A percentile compares a stretch with the other conserved stretches of the same genome.
Conservation (phyloP, 2,888 invertebrate species). For the Biston betularia region DNA sequence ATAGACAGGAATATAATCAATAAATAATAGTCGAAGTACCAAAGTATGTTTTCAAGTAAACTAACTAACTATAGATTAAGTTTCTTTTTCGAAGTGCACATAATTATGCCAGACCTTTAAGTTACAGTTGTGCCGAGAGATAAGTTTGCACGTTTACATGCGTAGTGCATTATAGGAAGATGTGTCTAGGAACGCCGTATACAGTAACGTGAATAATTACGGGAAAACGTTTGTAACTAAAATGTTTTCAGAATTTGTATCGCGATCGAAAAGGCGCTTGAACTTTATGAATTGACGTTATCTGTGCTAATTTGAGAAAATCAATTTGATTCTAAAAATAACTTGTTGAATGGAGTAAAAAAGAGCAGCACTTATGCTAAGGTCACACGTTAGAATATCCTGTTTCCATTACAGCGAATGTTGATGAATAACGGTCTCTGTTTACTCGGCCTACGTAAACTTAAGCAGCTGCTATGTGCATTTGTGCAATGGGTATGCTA, state of each 20-base stretch:
- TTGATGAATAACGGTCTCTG: constrained; percentile 54
- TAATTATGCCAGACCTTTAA: too few species aligned
- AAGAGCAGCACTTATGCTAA: neutral
- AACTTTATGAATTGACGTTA: neutral
- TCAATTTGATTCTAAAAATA: constrained; percentile 33
- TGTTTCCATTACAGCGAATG: constrained; percentile 53
- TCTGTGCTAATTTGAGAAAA: neutral
- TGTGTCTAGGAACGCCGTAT: too few species aligned
- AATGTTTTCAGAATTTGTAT: neutral
- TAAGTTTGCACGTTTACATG: too few species aligned
- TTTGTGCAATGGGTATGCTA: too few species aligned
- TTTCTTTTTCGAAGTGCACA: too few species aligned
- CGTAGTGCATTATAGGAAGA: too few species aligned
- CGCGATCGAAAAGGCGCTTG: neutral
- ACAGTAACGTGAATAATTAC: neutral
- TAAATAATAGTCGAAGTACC: too few species aligned
- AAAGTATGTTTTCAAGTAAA: too few species aligned
- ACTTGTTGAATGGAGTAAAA: neutral
- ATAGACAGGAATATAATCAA: too few species aligned
- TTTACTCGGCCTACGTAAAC: constrained; percentile 49
- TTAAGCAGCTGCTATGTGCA: constrained; percentile 25
- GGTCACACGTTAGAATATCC: constrained; percentile 48
- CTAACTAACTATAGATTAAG: too few species aligned
- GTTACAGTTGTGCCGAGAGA: too few species aligned
- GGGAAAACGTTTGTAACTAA: neutral